Conservation (phyloP, 2,113 vertebrate genomes). For the Camarhynchus parvulus region DNA sequence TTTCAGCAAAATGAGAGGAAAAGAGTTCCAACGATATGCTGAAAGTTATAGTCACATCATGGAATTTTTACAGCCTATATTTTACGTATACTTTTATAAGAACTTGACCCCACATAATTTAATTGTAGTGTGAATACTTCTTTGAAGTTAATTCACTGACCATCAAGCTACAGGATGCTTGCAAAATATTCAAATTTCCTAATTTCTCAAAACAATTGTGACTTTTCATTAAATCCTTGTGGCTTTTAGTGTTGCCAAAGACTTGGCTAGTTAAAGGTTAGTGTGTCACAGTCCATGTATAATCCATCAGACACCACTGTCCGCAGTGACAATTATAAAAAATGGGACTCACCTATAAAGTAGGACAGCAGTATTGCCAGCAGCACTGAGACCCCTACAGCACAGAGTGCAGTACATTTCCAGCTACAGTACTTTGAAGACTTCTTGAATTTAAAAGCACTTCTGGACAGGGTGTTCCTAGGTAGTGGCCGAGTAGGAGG, state of each 20-base stretch:
- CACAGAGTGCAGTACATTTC: slow-evolving; percentile 96
- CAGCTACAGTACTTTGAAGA: slow-evolving; percentile 97
- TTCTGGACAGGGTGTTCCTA: slow-evolving; percentile 93
- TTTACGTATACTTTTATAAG: not conserved
- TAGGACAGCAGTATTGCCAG: slow-evolving; percentile 94
- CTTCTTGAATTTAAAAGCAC: slow-evolving; percentile 99
- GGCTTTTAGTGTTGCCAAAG: not conserved
- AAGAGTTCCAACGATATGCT: not conserved
- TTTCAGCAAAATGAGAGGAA: not conserved
- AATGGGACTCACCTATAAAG: slow-evolving; percentile 88
- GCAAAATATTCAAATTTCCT: not conserved
- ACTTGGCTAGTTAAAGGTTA: not conserved
- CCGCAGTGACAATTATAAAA: not conserved
- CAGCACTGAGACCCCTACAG: slow-evolving; percentile 91
- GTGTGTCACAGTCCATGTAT: not conserved
- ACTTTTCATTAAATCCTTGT: not conserved
- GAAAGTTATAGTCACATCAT: not conserved
- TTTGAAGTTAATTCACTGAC: not conserved
- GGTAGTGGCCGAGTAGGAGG: slow-evolving; percentile 94
- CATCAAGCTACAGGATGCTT: not conserved
- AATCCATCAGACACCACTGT: not conserved
- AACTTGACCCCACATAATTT: not conserved
- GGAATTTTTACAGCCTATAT: not conserved
- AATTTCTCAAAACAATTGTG: not conserved
- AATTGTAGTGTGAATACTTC: not conserved